Percentiles rank a stretch among this genome's conserved stretches.
Evolutionary conservation across 53 echinoderm and acorn worm genomes (phyloP).

Genomic region (Stichopus horrens): DNA sequence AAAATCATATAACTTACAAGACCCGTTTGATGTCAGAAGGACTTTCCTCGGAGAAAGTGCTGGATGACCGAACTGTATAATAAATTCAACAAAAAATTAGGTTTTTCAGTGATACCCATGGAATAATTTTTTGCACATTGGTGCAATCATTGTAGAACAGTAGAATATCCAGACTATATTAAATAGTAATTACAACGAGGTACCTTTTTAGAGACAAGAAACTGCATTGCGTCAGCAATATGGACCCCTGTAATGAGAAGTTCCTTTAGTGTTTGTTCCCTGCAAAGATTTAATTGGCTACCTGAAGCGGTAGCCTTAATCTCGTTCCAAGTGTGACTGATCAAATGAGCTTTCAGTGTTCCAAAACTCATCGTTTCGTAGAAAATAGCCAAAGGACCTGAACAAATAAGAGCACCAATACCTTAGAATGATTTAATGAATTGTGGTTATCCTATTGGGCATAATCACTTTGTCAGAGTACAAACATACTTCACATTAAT

Average conservation of each 20-base stretch:
- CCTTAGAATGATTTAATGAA: too few species aligned
- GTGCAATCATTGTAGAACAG: too few species aligned
- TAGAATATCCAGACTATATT: neutral
- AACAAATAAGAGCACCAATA: too few species aligned
- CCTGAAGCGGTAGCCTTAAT: too few species aligned
- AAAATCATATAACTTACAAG: constrained; percentile 11
- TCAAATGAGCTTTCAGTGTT: neutral
- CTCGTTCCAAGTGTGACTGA: neutral
- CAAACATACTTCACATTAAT: too few species aligned
- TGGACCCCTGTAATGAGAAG: neutral
- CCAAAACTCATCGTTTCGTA: neutral
- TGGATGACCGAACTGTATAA: constrained; percentile 2
- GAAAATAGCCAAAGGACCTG: too few species aligned
- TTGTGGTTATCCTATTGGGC: too few species aligned
- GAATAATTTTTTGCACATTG: too few species aligned
- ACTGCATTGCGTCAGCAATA: neutral
- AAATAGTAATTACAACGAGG: neutral
- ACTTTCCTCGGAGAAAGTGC: neutral
- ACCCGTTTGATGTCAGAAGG: neutral
- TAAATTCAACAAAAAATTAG: neutral
- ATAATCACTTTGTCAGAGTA: too few species aligned
- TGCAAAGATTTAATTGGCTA: too few species aligned
- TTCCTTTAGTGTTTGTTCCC: neutral
- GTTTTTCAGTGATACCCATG: neutral
- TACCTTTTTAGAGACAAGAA: neutral